A percentile compares a stretch with the other conserved stretches of the same genome.
Evolutionary conservation across 2,888 invertebrate species (phyloP).

Genomic region (Drymonia ruficornis): DNA sequence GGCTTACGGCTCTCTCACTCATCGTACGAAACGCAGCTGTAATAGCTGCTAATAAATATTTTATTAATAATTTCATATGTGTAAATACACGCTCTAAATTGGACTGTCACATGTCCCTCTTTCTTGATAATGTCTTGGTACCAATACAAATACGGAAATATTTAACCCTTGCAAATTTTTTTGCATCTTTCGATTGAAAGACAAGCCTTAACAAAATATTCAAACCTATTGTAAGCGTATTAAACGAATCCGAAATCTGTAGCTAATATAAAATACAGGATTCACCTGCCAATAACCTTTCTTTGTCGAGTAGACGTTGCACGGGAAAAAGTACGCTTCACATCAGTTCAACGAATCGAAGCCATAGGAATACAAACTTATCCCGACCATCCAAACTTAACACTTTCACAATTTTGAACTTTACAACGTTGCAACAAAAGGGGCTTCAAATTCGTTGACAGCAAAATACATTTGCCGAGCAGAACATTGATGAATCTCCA

Average conservation of each 20-base stretch:
- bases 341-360: constrained; percentile 72
- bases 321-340: constrained; percentile 64
- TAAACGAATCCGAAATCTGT: constrained; percentile 57
- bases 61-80: no score
- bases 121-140: no score
- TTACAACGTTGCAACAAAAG: constrained; percentile 13
- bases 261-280: constrained; percentile 70
- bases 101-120: no score
- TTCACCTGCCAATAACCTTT: constrained; percentile 77
- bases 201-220: constrained; percentile 30
- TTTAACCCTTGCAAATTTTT: no score
- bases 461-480: constrained; percentile 39
- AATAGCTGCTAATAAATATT: no score
- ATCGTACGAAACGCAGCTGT: no score
- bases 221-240: constrained; percentile 32
- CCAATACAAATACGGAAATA: no score
- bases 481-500: constrained; percentile 76
- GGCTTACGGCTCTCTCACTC: no score
- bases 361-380: constrained; percentile 46
- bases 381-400: constrained; percentile 12
- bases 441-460: constrained; percentile 6
- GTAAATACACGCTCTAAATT: no score
- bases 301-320: constrained; percentile 67
- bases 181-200: constrained; percentile 9
- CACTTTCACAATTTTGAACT: constrained; percentile 13